Evolutionary conservation across 2,888 invertebrate genomes (phyloP), one percentile per base, ranked within the genome.

Genomic region (Trachelus tabidus): DNA sequence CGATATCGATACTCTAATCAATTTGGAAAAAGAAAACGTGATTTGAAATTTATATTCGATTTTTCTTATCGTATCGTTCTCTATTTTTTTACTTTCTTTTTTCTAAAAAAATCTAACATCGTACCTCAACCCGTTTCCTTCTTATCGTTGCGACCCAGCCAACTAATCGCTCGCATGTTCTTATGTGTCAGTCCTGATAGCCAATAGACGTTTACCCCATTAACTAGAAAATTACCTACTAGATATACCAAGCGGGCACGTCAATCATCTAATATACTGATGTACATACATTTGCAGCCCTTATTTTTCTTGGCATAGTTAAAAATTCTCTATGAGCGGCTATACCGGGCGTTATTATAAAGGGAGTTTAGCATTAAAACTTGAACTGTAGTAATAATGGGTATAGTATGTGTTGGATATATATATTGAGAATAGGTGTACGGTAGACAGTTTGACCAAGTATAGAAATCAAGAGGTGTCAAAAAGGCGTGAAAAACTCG

Each of bases 401-500:
- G 56, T 56, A 56, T 23, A 56, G 56, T 56, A 56, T 56, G 9
- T 2, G 9, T 23, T 40, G 15, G 0, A 40, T 56, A 9, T 23
- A 12, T 12, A 23, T 9, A 23, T 56, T 9, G 56, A 23, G 56
- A 15, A 23, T 56, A 9, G 9, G 23, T 2, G 23, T 2, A 56
- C 56, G 23, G 56, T 40, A 12, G 4, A 15, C 40, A 40, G 15
- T 23, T 56, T 56, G 56, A 56, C 23, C 9, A 23, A 56, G 56
- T 9, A 56, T 56, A 56, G 56, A 56, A 56, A 56, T 23, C 23
- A 23, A 40, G 76, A 79, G 74, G 79, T 83, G 85, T 85, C 85
- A 84, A 85, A 86, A 83, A 84, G 56, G 85, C 86, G 84, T 86
- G 85, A 86, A 86, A 86, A 86, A 34, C 33, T 85, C 83, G 83